Percentiles rank a stretch among this genome's conserved stretches.
phyloP scores from a whole-genome alignment of 2,113 vertebrate genomes.

The Bos indicus region DNA sequence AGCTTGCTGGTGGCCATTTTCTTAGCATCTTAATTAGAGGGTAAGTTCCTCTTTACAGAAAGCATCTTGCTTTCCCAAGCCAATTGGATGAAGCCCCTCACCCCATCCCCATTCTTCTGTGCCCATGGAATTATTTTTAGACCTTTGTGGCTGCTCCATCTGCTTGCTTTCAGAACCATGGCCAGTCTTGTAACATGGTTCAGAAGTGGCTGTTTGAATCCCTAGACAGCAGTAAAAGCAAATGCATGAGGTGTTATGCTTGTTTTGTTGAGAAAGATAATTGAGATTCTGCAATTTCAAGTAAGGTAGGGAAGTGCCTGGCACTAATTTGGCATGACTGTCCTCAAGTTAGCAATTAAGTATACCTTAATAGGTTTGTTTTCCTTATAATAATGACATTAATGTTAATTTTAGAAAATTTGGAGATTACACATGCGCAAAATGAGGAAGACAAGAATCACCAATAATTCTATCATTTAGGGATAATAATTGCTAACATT shows the following conservation, averaged over 20 bases:
- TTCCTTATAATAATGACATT: slow-evolving; percentile 23
- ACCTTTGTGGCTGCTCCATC: background rate
- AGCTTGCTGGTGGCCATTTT: background rate
- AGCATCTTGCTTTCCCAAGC: background rate
- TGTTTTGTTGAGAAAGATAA: slow-evolving; percentile 4
- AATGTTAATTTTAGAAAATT: slow-evolving; percentile 39
- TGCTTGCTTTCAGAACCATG: background rate
- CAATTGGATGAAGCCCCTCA: background rate
- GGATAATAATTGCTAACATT: background rate
- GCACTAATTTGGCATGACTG: background rate
- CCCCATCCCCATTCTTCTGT: background rate
- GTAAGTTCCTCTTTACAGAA: background rate
- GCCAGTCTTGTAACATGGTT: background rate
- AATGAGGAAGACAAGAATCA: background rate
- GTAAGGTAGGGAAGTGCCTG: slow-evolving; percentile 1
- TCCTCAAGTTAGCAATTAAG: slow-evolving; percentile 26
- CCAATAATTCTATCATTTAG: background rate
- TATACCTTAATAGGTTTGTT: slow-evolving; percentile 14
- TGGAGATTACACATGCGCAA: background rate
- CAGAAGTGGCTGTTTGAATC: background rate
- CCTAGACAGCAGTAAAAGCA: background rate
- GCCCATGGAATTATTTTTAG: background rate
- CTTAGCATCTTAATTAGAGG: background rate
- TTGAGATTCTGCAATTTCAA: background rate
- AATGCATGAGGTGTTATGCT: background rate